Evolutionary conservation across 2,888 invertebrate genomes (phyloP), one percentile per base, ranked within the genome.

Genomic region (Archips xylosteana): DNA sequence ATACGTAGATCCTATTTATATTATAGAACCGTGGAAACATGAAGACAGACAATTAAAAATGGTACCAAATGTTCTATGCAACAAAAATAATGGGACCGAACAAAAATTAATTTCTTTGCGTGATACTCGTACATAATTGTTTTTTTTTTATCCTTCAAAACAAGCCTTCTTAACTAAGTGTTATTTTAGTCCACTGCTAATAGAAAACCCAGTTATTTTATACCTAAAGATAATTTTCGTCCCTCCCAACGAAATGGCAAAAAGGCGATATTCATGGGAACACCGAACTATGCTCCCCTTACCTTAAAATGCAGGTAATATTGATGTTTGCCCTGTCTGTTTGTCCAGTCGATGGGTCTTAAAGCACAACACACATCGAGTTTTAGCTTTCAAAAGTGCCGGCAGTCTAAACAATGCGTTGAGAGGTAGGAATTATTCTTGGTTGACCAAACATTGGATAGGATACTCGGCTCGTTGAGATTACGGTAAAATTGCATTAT

Each of bases 351-450:
- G 91, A 91, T 89, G 92, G 89, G 92, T 90, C 89, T 91, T 85
- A 86, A 92, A 89, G 89, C 91, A 90, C 86, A 90, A 94, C 94
- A 94, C 85, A 94, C 92, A 89, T 94, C 89, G 91, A 90, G 94
- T 94, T 94, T 95, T 94, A 94, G 87, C 89, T 94, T 92, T 92
- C 94, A 94, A 94, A 92, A 89, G 91, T 79, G 87, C 93, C 94
- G 92, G 85, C 91, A 86, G 84, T 83, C 84, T 86, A 92, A 92
- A 91, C 89, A 92, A 87, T 84, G 85, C 83, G 75, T 80, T 78
- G 87, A 92, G 92, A 89, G 87, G 86, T 87, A 88, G 86, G 87
- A 87, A 89, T 89, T 87, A 90, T 91, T 90, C 88, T 88, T 83
- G 81, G 85, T 84, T 91, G 88, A 88, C 85, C 92, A 93, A 94